Base-by-base conservation (phyloP, 2,113 vertebrate genomes). In the Coptodon bakossiorum region DNA sequence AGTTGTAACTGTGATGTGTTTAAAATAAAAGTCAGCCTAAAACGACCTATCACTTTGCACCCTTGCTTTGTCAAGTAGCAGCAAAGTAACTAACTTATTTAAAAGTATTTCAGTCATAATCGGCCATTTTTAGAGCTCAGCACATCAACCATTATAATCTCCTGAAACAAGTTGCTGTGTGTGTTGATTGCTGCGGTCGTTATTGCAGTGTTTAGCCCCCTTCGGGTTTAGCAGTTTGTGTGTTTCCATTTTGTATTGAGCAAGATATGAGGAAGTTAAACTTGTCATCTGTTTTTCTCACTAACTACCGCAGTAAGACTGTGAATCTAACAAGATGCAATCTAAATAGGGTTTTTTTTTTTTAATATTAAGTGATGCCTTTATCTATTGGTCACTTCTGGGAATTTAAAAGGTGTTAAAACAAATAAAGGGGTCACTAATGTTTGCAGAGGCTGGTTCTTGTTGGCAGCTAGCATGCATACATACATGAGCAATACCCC, bases 181-280 rank as follows among this genome's bases (percentile, higher is more conserved):
- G 22, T 81, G 17, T 38, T 11, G 6, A 66, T 83, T 81, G 27
- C 59, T 53, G 84, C 10, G 11, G 71, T 34, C 6, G 8, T 7
- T 34, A 6, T 40, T 87, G 82, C 6, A n/a, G 48, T 57, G 31
- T 17, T 54, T 53, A 78, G 79, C n/a, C 16, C 2, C 3, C 79
- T 81, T 68, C 2, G 17, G 66, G 34, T 83, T 83, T 31, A 83
- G 34, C 24, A 73, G 31, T 78, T 50, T 86, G 45, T 11, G 61
- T 50, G n/a, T 85, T 90, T 85, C 34, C 11, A 71, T 85, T 71
- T 57, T 76, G 63, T 83, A 8, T 17, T 82, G 14, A 78, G 80
- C 11, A 83, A 63, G 81, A 63, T 17, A 83, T 83, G 84, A 81
- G 79, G 82, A 92, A 92, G 88, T 80, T 71, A 27, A 56, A 86